A percentile compares a stretch with the other conserved stretches of the same genome.
These are phyloP conservation scores for Hyposmocoma kahamanoa DNA, from an alignment of 1,140 invertebrate genomes.

Conservation along the genomic window DNA sequence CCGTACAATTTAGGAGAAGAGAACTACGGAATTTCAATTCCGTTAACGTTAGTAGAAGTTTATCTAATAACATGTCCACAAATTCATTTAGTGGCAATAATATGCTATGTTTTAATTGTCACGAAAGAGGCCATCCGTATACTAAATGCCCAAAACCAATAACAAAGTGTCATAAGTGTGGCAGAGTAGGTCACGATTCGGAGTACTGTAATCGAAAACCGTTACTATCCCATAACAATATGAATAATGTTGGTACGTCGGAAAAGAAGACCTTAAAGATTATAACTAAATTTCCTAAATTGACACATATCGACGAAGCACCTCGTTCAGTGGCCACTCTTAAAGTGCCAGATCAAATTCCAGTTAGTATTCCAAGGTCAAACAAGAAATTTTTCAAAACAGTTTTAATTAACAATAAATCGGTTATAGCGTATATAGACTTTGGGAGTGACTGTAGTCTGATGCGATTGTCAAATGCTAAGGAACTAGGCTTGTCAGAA, in stretches of 20 bases:
- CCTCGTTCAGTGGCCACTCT: too few species aligned
- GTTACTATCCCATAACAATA: not conserved
- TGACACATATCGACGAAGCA: too few species aligned
- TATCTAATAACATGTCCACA: not conserved
- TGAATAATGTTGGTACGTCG: not conserved
- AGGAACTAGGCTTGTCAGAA: not conserved
- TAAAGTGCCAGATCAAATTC: too few species aligned
- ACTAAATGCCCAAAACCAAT: slow-evolving; percentile 1
- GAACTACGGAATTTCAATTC: not conserved
- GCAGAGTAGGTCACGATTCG: not conserved
- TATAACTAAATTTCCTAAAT: too few species aligned
- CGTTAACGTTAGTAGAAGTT: not conserved
- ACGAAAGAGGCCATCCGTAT: not conserved
- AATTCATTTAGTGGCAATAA: not conserved
- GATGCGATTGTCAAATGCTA: not conserved
- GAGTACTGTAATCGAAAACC: not conserved
- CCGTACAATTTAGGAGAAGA: not conserved
- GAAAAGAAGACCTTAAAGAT: not conserved
- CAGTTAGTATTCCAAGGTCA: too few species aligned
- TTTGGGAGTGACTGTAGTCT: not conserved
- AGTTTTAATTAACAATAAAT: slow-evolving; percentile 1
- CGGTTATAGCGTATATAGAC: not conserved
- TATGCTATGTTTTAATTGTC: slow-evolving; percentile 1
- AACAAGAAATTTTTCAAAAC: not conserved
- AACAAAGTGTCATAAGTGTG: not conserved